Percentiles rank a stretch among this genome's conserved stretches.
phyloP scores from a whole-genome alignment of 2,888 invertebrate genomes.

The Tetranychus piercei region DNA sequence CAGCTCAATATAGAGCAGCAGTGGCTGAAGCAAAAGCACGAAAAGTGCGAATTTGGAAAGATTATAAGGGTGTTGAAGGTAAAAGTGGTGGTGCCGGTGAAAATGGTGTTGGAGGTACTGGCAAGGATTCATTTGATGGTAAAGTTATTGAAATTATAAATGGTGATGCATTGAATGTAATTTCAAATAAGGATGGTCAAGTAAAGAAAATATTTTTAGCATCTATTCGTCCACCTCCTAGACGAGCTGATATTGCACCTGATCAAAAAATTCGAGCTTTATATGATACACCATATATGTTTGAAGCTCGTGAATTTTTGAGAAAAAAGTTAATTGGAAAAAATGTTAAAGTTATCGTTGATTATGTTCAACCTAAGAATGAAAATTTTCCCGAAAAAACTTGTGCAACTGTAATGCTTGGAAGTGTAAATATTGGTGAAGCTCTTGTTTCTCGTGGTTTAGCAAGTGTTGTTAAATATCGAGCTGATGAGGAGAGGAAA shows the following conservation, averaged over 20 bases:
- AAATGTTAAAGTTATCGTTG: conserved; percentile 71
- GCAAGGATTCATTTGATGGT: conserved; percentile 42
- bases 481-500: conserved; percentile 86
- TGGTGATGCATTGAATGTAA: conserved; percentile 72
- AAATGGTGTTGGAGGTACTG: not conserved
- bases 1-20: conserved; percentile 61
- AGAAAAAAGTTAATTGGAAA: conserved; percentile 88
- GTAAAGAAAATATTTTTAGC: conserved; percentile 83
- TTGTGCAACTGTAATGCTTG: conserved; percentile 64
- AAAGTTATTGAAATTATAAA: conserved; percentile 76
- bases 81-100: conserved; percentile 16
- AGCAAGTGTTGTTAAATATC: conserved; percentile 76
- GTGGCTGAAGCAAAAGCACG: conserved; percentile 71
- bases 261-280: conserved; percentile 50
- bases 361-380: conserved; percentile 87
- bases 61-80: conserved; percentile 50
- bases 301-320: conserved; percentile 88
- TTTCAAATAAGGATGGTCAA: conserved; percentile 52
- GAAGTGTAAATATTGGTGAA: conserved; percentile 57
- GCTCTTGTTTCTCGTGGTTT: conserved; percentile 76
- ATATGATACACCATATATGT: conserved; percentile 97
- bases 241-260: conserved; percentile 21
- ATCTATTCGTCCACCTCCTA: conserved; percentile 44
- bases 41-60: conserved; percentile 70
- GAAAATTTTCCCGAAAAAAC: conserved; percentile 84